Base-by-base conservation (phyloP, 64 coral and sea anemone species). In the Montipora cactus region DNA sequence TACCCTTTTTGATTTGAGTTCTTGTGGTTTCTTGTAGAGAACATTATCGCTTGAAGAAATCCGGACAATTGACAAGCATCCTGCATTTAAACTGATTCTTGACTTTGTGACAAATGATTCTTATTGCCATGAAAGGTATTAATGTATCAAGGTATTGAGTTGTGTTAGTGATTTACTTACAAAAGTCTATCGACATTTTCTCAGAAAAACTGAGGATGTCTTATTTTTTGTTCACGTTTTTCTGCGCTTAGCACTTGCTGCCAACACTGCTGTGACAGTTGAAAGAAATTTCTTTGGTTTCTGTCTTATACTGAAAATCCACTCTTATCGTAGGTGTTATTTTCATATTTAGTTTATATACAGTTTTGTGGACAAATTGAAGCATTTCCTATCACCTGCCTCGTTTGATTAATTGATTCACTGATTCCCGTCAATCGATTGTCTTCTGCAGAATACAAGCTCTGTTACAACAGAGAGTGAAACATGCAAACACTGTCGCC, bases 21-120 rank as follows among this genome's bases (percentile, higher is more conserved):
- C 37, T 75, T 70, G 4, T 44, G 49, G 18, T 46, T 81, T 90
- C 44, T 78, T 13, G 52, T 55, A 99, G 98, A 93, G 89, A 84
- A 89, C 95, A 0, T 51, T 92, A 44, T 94, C 98, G 48, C 51
- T 89, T 21, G 98, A 99, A 74, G 95, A 92, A 11, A 94, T 96
- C 70, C 96, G 89, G 73, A 94, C 91, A 16, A 96, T 96, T 14
- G 98, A 99, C 80, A 99, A 99, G 51, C 95, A 99, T 67, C 98
- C 98, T 19, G 92, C 98, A 23, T 99, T 99, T 61, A 92, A 91
- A 77, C 98, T 96, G 15, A 94, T 99, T 47, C 90, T 99, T 59
- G 98, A 96, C 62, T 99, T 99, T 87, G 98, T 99, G 8, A 94
- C 95, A 84, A 99, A 99, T 79, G 89, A 91, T 89, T 80, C 83